Conservation (phyloP, 2,113 vertebrate genomes). For the Piprites chloris region DNA sequence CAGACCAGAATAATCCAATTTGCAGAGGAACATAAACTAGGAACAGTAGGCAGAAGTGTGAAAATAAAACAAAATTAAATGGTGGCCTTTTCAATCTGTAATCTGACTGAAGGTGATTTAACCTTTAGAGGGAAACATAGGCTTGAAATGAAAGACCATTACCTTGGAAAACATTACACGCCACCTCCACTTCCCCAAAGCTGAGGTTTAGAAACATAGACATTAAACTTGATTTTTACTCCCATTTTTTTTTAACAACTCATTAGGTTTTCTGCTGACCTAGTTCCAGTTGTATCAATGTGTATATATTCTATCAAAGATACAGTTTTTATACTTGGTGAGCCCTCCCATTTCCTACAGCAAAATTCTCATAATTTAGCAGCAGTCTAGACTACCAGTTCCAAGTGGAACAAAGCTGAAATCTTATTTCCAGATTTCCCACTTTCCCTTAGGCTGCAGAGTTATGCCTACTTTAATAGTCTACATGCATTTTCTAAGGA, state of each 20-base stretch:
- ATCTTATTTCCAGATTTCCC: background rate
- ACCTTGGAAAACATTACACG: background rate
- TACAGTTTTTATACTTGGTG: background rate
- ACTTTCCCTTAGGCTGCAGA: background rate
- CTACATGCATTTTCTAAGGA: background rate
- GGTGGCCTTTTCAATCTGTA: background rate
- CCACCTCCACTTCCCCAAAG: background rate
- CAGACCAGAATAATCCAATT: background rate
- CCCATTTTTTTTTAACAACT: background rate
- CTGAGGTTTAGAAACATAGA: background rate
- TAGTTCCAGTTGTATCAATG: background rate
- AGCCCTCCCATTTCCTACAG: background rate
- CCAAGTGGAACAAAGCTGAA: background rate
- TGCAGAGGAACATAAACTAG: background rate
- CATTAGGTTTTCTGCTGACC: background rate
- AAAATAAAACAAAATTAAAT: background rate
- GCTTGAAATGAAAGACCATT: background rate
- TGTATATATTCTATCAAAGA: background rate
- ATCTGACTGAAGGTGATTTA: background rate
- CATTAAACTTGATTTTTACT: background rate
- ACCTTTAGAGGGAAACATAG: background rate
- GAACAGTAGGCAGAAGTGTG: background rate
- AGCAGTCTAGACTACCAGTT: background rate
- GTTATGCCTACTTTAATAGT: background rate
- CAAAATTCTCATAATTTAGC: background rate